Evolutionary conservation across 1,140 invertebrate species (phyloP).

Genomic region (Radopholus similis): DNA sequence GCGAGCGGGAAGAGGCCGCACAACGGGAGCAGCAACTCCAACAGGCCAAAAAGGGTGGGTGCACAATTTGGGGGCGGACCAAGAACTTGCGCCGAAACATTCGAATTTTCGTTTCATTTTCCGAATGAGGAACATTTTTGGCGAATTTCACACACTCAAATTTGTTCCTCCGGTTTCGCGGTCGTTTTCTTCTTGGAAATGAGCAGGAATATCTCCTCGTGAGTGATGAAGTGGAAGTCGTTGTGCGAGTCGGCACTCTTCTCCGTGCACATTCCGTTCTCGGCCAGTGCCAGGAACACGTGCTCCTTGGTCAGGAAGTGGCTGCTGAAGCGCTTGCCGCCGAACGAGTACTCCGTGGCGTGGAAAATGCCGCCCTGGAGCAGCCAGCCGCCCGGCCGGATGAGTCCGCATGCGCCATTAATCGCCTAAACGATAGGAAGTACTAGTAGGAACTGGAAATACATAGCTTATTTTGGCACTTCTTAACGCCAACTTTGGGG

Average conservation of each 20-base stretch:
- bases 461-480: conserved; percentile 36
- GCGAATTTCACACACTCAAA: background rate
- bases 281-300: conserved; percentile 32
- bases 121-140: background rate
- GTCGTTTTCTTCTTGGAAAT: conserved; percentile 48
- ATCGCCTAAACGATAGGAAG: background rate
- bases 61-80: too few relatives aligned
- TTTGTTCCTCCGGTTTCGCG: background rate
- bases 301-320: conserved; percentile 42
- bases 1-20: conserved; percentile 14
- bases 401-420: conserved; percentile 19
- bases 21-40: conserved; percentile 3
- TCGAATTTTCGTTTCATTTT: background rate
- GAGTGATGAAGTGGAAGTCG: conserved; percentile 49
- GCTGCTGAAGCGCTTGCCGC: conserved; percentile 44
- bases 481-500: too few relatives aligned
- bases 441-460: conserved; percentile 7
- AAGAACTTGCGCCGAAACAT: background rate
- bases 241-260: background rate
- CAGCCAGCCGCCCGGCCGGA: conserved; percentile 45
- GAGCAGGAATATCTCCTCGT: conserved; percentile 55
- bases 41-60: too few relatives aligned
- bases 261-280: conserved; percentile 49
- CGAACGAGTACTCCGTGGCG: conserved; percentile 46
- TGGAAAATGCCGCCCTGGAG: conserved; percentile 49